Evolutionary conservation across 2,113 vertebrate genomes (phyloP), one percentile per base, ranked within the genome.

Genomic region (Nothoprocta perdicaria): DNA sequence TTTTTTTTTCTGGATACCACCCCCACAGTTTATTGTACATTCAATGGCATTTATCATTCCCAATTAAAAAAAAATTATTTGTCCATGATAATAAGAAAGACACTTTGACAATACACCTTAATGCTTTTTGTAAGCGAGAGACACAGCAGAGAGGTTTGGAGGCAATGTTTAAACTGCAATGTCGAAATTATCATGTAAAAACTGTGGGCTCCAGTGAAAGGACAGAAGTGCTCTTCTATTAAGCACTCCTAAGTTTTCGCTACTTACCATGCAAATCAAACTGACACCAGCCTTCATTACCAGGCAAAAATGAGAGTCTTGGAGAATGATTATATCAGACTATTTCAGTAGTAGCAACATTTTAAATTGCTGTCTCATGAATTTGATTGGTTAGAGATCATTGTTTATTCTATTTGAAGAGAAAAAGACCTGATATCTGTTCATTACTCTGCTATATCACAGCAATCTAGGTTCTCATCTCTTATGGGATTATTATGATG

Each of bases 391-490:
- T 0, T 22, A 45, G 23, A 63, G 76, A 77, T 19, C 8, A 76
- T 91, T 89, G 50, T 72, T 76, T 86, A 90, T 93, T 92, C 81
- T 80, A 50, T 92, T 82, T 94, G 75, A 94, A 69, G 7, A 38
- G 45, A 62, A 86, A 68, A 92, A 73, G 10, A 45, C 23, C 31
- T 84, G 29, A 11, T 74, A 52, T 85, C 52, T 62, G n/a, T 80
- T 92, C 72, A 15, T 94, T 91, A 92, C n/a, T 93, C 90, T 86
- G 53, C 67, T 63, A 89, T 43, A 63, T 17, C 41, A 80, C 21
- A 91, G 95, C 90, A 90, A 89, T 89, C 72, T 61, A 16, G 23
- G 74, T 31, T 95, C 93, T 93, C 76, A 86, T 90, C 82, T 94
- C 71, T 82, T 58, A 66, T n/a, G 72, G 45, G 75, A 91, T 88